phyloP scores from a whole-genome alignment of 1,140 invertebrate genomes.

The Brachionus rubens region DNA sequence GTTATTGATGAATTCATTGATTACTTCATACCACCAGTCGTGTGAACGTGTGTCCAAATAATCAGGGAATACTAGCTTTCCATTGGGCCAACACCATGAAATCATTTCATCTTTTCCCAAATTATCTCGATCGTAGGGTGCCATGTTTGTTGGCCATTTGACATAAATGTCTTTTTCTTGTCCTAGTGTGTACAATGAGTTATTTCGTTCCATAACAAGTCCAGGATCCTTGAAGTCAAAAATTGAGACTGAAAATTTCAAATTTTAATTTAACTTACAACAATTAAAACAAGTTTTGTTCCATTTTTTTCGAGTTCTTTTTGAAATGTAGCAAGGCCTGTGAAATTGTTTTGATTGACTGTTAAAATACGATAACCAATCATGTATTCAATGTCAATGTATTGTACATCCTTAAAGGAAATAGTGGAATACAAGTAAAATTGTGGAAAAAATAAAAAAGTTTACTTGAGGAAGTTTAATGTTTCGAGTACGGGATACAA shows the following conservation, averaged over 20 bases:
- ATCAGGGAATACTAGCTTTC: conserved; percentile 31
- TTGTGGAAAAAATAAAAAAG: background rate
- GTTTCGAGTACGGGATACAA: conserved; percentile 8
- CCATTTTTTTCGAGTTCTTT: conserved; percentile 53
- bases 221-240: conserved; percentile 55
- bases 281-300: conserved; percentile 55
- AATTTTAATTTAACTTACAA: conserved; percentile 48
- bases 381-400: conserved; percentile 60
- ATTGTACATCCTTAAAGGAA: conserved; percentile 54
- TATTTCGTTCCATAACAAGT: conserved; percentile 52
- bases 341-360: conserved; percentile 51
- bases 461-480: conserved; percentile 15
- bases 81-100: conserved; percentile 64
- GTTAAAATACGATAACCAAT: conserved; percentile 53
- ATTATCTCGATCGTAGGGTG: conserved; percentile 43
- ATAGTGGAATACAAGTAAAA: background rate
- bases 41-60: background rate
- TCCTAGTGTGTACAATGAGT: conserved; percentile 51
- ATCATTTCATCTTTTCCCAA: conserved; percentile 37
- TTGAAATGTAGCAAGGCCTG: conserved; percentile 51
- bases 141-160: conserved; percentile 50
- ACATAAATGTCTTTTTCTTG: conserved; percentile 71
- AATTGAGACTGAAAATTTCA: too few relatives aligned
- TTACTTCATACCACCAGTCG: conserved; percentile 62
- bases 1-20: conserved; percentile 63